Evolutionary conservation across 2,797 vertebrate species (phyloP), one percentile per base, ranked within the genome.

Genomic region (Tinamus major): DNA sequence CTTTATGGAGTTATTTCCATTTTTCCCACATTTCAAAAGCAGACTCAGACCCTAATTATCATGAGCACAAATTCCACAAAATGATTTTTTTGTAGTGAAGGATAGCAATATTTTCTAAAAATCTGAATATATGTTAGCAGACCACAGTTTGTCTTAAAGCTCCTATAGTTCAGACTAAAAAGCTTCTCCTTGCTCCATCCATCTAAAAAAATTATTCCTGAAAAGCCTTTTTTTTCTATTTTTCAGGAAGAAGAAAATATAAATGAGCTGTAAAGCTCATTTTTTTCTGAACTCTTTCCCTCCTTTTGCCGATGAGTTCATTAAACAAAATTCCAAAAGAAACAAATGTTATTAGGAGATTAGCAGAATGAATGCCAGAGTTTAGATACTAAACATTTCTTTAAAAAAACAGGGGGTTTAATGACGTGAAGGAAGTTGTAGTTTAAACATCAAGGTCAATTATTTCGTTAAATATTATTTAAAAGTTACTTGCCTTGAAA

Each of bases 371-470:
- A 90, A 92, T 0, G 26, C 83, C 89, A 96, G 67, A 85, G 92
- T 89, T 92, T 85, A 94, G 92, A 95, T 61, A 68, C 69, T 53
- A 87, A 70, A 78, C 27, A 3, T 79, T 79, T 81, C 79, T 91
- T 82, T 21, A 0, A 0, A n/a, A n/a, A 85, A 90, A 20, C 89
- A 75, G 48, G 56, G 58, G 75, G 69, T 67, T 95, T 82, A 88
- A 92, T 91, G 87, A 89, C 85, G 59, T 87, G 92, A 89, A 95
- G 70, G 79, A 90, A 93, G 87, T 39, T 89, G 89, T 62, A 90
- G 89, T 90, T 96, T 94, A 96, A 97, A 96, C 93, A 96, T 83
- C 94, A 95, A 96, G 92, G 96, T 95, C 96, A 89, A 81, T 92
- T 80, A 79, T 94, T 91, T 91, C 92, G 89, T 95, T 96, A 96